These are phyloP conservation scores for Eutolmus rufibarbis DNA, from an alignment of 2,888 invertebrate genomes.

Conservation along the genomic window DNA sequence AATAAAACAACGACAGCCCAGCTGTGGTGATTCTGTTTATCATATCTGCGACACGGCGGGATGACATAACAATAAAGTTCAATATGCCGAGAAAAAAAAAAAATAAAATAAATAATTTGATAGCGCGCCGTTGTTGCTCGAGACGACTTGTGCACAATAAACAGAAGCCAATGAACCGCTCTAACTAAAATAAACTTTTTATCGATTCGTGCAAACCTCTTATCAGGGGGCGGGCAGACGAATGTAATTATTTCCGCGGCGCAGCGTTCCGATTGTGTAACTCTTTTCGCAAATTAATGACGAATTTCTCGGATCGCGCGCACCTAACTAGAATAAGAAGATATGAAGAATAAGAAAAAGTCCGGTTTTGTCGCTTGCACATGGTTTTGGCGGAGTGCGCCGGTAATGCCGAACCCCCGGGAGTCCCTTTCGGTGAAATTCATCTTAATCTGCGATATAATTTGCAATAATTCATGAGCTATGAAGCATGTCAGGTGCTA, in stretches of 20 bases:
- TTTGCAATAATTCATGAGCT: constrained; percentile 12
- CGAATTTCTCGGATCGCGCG: background rate
- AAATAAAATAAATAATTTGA: background rate
- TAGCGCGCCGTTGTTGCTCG: background rate
- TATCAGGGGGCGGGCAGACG: background rate
- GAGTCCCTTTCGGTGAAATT: background rate
- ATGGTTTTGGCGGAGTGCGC: background rate
- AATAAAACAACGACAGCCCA: background rate
- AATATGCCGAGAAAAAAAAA: background rate
- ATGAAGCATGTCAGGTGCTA: constrained; percentile 32
- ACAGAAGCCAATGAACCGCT: background rate
- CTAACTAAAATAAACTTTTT: background rate
- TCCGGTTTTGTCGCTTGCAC: background rate
- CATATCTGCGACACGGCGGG: background rate
- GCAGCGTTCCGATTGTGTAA: background rate
- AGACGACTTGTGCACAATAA: background rate
- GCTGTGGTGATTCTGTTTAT: background rate
- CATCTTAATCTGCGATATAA: background rate
- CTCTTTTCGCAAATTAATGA: background rate
- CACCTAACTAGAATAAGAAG: background rate
- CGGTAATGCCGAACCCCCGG: background rate
- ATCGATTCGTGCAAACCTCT: background rate
- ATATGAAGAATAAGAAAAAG: background rate
- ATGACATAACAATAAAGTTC: background rate
- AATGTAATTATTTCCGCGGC: background rate